Base-by-base conservation (phyloP, 53 echinoderm and acorn worm genomes). In the Stichopus horrens region DNA sequence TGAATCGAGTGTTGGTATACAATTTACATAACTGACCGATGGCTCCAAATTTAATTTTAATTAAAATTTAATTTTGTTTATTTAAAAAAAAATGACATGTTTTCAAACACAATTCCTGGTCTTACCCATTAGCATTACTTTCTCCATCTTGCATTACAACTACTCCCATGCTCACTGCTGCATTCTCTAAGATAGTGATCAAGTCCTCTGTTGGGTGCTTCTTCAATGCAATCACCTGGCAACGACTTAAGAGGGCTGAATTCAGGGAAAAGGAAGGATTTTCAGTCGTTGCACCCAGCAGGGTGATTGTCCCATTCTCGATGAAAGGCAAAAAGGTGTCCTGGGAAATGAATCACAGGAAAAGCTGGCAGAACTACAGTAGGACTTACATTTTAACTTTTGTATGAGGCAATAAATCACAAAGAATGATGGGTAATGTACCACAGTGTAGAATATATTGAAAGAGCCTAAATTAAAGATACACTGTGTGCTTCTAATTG, bases 191-290 rank as follows among this genome's bases (percentile, higher is more conserved):
- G 76, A 97, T 97, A 16, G 51, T 6, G 75, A 90, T 73, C 58
- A 97, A 57, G 59, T 92, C 90, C 13, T 94, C 93, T 7, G 88
- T 79, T 52, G 77, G 79, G 73, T 95, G 98, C 80, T 97, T 97
- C 73, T 92, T 89, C 52, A 97, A 89, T 57, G 95, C 94, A 5
- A 97, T 91, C 9, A 97, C 98, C 52, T 94, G 91, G 78, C 95
- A 95, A 7, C 98, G 90, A 77, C 98, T 97, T 74, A 97, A 84
- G 56, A 97, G 95, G 83, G 98, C 98, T 20, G 86, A 86, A 93
- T 97, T 97, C 66, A 97, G 89, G n/a, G 92, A 91, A 77, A 97
- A 97, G 57, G 98, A 97, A 7, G 98, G 98, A 82, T 97, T 97
- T 88, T 97, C 98, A 5, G 98, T 97, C 8, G 98, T 97, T 68